Conservation (phyloP, 1,140 invertebrate species). For the Danaus melanippus region DNA sequence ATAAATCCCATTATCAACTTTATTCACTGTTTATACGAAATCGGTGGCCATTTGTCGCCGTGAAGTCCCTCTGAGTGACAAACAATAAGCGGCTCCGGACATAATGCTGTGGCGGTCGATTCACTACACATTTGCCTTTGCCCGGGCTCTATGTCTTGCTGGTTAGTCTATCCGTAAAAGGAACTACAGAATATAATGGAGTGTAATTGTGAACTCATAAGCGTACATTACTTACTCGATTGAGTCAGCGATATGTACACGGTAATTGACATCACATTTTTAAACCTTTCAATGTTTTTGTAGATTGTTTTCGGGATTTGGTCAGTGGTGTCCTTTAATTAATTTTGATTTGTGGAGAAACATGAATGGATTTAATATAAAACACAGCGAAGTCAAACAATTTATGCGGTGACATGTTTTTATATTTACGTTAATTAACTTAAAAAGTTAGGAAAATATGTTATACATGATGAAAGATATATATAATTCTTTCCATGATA, state of each 20-base stretch:
- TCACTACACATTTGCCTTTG: conserved; percentile 40
- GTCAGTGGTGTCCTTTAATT: too few relatives aligned
- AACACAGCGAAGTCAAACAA: too few relatives aligned
- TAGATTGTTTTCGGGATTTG: conserved; percentile 27
- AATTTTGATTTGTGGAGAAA: too few relatives aligned
- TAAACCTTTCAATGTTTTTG: conserved; percentile 26
- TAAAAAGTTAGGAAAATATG: too few relatives aligned
- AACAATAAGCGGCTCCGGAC: conserved; percentile 53
- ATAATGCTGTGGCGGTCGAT: conserved; percentile 48
- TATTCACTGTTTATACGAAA: conserved; percentile 31
- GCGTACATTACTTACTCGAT: conserved; percentile 39
- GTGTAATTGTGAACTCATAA: conserved; percentile 68
- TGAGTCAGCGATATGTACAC: conserved; percentile 49
- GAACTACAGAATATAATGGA: conserved; percentile 55
- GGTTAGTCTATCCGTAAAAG: conserved; percentile 50
- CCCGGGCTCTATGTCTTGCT: conserved; percentile 36
- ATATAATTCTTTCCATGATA: too few relatives aligned
- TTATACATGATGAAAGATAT: too few relatives aligned
- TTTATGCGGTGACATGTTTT: too few relatives aligned
- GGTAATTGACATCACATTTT: conserved; percentile 56
- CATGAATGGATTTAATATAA: too few relatives aligned
- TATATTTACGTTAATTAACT: too few relatives aligned
- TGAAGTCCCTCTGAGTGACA: conserved; percentile 60
- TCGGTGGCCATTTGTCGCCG: conserved; percentile 60
- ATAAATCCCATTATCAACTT: conserved; percentile 9